phyloP scores from a whole-genome alignment of 2,888 invertebrate species.

The Cosmia pyralina region DNA sequence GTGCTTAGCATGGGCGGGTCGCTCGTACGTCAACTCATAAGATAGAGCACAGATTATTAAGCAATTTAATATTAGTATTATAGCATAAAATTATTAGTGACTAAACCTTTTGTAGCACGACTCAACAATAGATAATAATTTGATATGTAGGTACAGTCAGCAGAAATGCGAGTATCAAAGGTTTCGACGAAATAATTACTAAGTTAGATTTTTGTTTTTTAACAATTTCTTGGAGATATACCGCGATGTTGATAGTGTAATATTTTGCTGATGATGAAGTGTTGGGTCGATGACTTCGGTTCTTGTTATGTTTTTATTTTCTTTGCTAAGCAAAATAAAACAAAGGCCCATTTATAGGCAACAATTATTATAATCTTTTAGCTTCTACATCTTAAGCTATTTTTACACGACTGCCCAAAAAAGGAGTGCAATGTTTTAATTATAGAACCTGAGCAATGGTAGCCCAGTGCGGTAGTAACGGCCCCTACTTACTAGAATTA shows the following conservation, averaged over 20 bases:
- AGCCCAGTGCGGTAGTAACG: too few relatives aligned
- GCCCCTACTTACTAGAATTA: too few relatives aligned
- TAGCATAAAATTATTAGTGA: constrained; percentile 62
- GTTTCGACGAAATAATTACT: constrained; percentile 13
- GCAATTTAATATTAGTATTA: constrained; percentile 61
- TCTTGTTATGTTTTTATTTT: not conserved
- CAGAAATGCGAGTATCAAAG: constrained; percentile 37
- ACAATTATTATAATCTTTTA: not conserved
- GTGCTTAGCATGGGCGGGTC: too few relatives aligned
- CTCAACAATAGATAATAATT: constrained; percentile 63
- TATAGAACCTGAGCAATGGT: too few relatives aligned
- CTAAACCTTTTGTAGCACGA: constrained; percentile 62
- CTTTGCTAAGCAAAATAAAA: not conserved
- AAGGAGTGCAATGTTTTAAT: too few relatives aligned
- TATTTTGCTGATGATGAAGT: constrained; percentile 29
- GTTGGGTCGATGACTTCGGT: constrained; percentile 10
- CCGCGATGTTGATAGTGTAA: constrained; percentile 11
- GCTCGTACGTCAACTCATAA: not conserved
- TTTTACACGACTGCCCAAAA: not conserved
- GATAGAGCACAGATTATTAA: constrained; percentile 51
- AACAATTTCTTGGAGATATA: not conserved
- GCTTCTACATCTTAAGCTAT: not conserved
- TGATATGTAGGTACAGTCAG: constrained; percentile 44
- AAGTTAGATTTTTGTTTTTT: constrained; percentile 2
- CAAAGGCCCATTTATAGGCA: not conserved